Evolutionary conservation across 2,797 vertebrate species (phyloP).

Genomic region (Sternotherus odoratus): DNA sequence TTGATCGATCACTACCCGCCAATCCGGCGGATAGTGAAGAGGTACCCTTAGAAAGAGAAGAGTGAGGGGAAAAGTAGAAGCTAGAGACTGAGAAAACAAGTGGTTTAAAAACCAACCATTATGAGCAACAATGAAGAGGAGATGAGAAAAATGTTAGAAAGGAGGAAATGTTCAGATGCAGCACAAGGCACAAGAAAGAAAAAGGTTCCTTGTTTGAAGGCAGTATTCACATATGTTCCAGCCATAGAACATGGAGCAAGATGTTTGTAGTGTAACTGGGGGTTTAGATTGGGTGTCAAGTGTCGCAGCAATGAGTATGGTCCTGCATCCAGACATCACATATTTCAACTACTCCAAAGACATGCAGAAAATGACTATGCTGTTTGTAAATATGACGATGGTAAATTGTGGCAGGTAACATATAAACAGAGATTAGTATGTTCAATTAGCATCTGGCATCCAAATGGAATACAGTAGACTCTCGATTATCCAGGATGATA

Average conservation of each 20-base stretch:
- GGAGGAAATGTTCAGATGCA: neutral
- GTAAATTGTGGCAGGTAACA: neutral
- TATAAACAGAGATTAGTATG: neutral
- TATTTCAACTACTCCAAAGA: neutral
- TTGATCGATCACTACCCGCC: no score
- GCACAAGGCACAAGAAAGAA: neutral
- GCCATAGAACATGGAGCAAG: conserved; percentile 2
- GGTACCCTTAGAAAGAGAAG: neutral
- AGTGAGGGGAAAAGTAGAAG: neutral
- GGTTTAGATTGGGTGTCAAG: neutral
- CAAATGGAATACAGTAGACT: no score
- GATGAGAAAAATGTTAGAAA: neutral
- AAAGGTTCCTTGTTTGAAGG: neutral
- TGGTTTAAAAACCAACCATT: conserved; percentile 12
- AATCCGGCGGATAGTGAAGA: no score
- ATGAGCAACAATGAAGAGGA: conserved; percentile 6
- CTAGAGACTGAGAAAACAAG: conserved; percentile 30
- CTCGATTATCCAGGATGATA: no score
- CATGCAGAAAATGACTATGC: neutral
- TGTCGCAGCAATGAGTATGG: conserved; percentile 1
- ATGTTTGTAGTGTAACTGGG: neutral
- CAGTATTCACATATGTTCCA: neutral
- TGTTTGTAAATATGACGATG: neutral
- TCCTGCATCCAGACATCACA: neutral
- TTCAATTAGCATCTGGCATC: neutral